Evolutionary conservation across 2,888 invertebrate genomes (phyloP), one percentile per base, ranked within the genome.

Genomic region (Plagiodera versicolora): DNA sequence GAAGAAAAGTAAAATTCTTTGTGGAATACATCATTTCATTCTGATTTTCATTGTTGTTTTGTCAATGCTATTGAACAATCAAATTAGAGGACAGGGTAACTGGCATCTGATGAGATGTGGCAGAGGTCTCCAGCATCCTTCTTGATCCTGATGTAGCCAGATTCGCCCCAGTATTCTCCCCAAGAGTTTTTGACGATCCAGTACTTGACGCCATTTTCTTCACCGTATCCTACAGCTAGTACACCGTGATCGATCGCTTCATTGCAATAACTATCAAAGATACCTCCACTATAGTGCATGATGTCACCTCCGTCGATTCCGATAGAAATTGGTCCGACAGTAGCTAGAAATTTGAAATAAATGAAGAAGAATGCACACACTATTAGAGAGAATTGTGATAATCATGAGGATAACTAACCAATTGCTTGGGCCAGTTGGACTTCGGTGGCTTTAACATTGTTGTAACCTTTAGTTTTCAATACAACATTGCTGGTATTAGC

Each of bases 181-280:
- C 91, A 92, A 58, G 92, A 92, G 82, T 94, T 94, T 82, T 94
- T 94, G 59, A 94, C 90, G 17, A 93, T 81, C 91, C 92, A 94
- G 80, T 90, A 93, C 79, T 91, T 90, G 54, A 84, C 78, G 58
- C 91, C 92, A 70, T 85, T 83, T 66, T 86, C 85, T 19, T 9
- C 9, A 35, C 48, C 51, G 17, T 56, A 56, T 30, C 60, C 60
- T 16, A 56, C 53, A 14, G n/a, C 50, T 2, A 60, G 48, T 9
- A 60, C 52, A 0, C 17, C 60, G 10, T 60, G 60, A 16, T 60
- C 16, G 18, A 56, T 16, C 11, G 8, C 9, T 2, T 2, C 0
- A 32, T 28, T 30, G 8, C 17, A n/a, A 3, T 19, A 10, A 10
- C 9, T 19, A 3, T 58, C 45, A 8, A 60, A 18, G 24, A 60